Evolutionary conservation across 2,113 vertebrate genomes (phyloP), one percentile per base, ranked within the genome.

Genomic region (Syngnathus floridae): DNA sequence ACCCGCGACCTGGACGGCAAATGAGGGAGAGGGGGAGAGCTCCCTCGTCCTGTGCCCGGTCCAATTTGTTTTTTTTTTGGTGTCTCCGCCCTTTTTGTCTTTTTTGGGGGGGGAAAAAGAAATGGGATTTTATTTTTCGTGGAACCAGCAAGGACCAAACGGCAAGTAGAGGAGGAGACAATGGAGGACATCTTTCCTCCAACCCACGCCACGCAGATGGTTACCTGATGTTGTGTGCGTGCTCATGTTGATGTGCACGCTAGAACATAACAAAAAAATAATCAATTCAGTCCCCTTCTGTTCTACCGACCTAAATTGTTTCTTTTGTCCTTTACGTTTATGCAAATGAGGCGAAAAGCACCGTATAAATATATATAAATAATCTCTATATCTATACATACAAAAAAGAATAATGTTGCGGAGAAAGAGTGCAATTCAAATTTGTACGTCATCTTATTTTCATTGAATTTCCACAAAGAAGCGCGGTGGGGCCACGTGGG

Each of bases 1-100:
- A 80, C 90, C 63, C 91, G 93, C 0, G 94, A 96, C 69, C 59
- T 46, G 1, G 95, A 96, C 52, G 93, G 90, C 77, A 97, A 95
- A 91, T 78, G 84, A 91, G 69, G 57, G 45, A 26, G 26, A 69
- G 0, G 90, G 69, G 57, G 45, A 26, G 26, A 69, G 0, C 71
- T 80, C 73, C 80, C 71, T 78, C 55, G 70, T 7, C 1, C 43
- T n/a, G 55, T 13, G 43, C 3, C 38, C 43, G 43, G 5, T 17
- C 14, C 14, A 4, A n/a, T 4, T 57, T 57, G 10, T 16, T 19
- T 70, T 77, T 70, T 77, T 78, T 76, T 66, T 64, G 38, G 58
- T 74, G 69, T 79, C 51, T 71, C 67, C 38, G 40, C 64, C 73
- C 52, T 46, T 66, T 68, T 62, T 69, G 13, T 43, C 60, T 43